Percentiles rank a stretch among this genome's conserved stretches.
Conservation (phyloP, 2,113 vertebrate genomes). For the Crypturellus undulatus region DNA sequence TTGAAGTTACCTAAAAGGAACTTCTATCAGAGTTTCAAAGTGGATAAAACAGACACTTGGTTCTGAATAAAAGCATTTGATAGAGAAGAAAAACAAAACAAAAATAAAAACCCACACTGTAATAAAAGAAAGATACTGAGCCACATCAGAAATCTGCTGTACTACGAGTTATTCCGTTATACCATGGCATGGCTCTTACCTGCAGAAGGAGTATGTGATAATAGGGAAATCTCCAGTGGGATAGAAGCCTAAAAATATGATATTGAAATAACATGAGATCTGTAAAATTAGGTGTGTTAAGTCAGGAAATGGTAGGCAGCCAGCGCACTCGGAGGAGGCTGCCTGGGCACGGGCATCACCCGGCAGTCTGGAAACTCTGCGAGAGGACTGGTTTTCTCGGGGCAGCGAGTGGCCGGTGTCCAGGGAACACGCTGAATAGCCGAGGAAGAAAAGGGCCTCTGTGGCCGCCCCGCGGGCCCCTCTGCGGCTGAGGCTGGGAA, state of each 20-base stretch:
- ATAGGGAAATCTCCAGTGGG: not conserved
- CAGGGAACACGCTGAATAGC: not conserved
- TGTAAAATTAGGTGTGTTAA: not conserved
- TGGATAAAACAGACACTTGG: conserved; percentile 34
- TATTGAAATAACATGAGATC: not conserved
- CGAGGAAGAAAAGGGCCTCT: not conserved
- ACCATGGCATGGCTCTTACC: not conserved
- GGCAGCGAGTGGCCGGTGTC: not conserved
- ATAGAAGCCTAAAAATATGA: not conserved
- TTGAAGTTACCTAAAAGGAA: conserved; percentile 63
- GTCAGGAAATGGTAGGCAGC: not conserved
- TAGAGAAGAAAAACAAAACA: not conserved
- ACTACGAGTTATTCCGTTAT: not conserved
- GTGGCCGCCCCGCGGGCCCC: not conserved
- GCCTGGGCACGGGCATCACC: not conserved
- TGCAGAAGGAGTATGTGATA: not conserved
- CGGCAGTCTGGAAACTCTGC: not conserved
- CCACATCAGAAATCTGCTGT: not conserved
- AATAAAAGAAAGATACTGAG: not conserved
- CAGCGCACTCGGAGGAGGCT: not conserved
- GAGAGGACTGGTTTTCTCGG: not conserved
- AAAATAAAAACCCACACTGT: not conserved
- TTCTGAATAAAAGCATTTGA: conserved; percentile 32
- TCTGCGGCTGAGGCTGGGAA: not conserved
- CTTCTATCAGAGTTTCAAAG: conserved; percentile 32